Evolutionary conservation across 2,888 invertebrate species (phyloP), one percentile per base, ranked within the genome.

Genomic region (Autographa gamma): DNA sequence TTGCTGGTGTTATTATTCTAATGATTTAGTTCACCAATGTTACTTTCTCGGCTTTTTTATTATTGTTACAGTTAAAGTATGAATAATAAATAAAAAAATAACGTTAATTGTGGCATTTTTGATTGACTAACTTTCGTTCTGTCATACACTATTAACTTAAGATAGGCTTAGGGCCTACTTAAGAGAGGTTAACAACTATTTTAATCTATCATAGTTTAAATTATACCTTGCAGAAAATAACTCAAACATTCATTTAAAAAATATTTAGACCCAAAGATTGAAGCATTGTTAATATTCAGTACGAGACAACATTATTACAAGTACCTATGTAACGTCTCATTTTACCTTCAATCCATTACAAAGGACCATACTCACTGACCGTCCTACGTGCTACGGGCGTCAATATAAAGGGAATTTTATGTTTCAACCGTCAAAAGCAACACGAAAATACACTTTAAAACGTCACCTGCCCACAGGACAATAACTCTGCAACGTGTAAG

Each of bases 401-500:
- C 80, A 74, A 70, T 66, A 63, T 74, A 66, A 63, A 74, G 66
- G 80, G 71, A 69, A 74, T 74, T 80, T 80, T 82, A 82, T 77
- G 74, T 67, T 56, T 41, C 52, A 56, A 67, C 80, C 41, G 76
- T 76, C 80, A 66, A 48, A 60, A n/a, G 60, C 74, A 60, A 79
- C 79, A 79, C 52, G 81, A 69, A 65, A 78, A 78, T 71, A 71
- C 81, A 79, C 79, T 79, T 81, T 71, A 69, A 75, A 67, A 79
- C 79, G 68, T 75, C 79, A 79, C 79, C 69, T 71, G 81, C 64
- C 65, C 18, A 11, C 48, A 54, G 41, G 43, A 80, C 81, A 80
- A 79, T 79, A 70, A 66, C 63, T 63, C 66, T 19, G 32, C 19
- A 34, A 54, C 32, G 54, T 66, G 19, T 34, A 63, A 60, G 69